These are phyloP conservation scores for Folsomia manolachei DNA, from an alignment of 2,888 invertebrate species.

Conservation along the genomic window DNA sequence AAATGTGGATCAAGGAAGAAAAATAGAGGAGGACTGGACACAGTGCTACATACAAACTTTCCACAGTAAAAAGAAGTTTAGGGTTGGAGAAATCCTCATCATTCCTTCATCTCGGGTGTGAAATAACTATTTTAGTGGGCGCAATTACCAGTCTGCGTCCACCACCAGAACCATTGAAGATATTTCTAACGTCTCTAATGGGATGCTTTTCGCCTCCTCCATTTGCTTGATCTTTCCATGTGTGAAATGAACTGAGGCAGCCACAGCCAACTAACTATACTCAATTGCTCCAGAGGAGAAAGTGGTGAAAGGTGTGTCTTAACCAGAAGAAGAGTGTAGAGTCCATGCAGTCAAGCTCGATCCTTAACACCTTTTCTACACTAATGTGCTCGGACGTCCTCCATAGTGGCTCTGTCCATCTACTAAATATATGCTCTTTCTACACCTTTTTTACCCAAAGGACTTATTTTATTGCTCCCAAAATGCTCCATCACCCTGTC, in stretches of 20 bases:
- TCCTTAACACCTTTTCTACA: constrained; percentile 31
- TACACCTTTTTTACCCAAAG: constrained; percentile 19
- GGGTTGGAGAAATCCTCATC: constrained; percentile 19
- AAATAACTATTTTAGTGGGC: constrained; percentile 27
- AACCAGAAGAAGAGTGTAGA: background rate
- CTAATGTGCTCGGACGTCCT: constrained; percentile 32
- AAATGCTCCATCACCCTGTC: constrained; percentile 31
- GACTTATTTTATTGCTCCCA: constrained; percentile 26
- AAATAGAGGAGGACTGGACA: background rate
- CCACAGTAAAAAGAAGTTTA: constrained; percentile 7
- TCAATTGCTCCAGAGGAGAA: background rate
- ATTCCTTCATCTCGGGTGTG: constrained; percentile 21
- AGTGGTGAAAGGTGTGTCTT: background rate
- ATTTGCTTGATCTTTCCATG: constrained; percentile 9
- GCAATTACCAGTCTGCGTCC: background rate
- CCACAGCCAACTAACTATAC: background rate
- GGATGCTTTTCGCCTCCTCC: constrained; percentile 20
- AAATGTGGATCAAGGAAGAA: background rate
- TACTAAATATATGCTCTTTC: constrained; percentile 16
- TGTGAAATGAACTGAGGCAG: background rate
- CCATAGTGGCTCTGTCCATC: constrained; percentile 7
- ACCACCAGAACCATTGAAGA: constrained; percentile 16
- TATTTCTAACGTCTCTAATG: constrained; percentile 14
- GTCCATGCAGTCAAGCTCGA: background rate
- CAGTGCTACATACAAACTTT: too few species aligned